Percentiles rank a stretch among this genome's conserved stretches.
Conservation (phyloP, 1,140 invertebrate genomes). For the Drosophila nigromelanica region DNA sequence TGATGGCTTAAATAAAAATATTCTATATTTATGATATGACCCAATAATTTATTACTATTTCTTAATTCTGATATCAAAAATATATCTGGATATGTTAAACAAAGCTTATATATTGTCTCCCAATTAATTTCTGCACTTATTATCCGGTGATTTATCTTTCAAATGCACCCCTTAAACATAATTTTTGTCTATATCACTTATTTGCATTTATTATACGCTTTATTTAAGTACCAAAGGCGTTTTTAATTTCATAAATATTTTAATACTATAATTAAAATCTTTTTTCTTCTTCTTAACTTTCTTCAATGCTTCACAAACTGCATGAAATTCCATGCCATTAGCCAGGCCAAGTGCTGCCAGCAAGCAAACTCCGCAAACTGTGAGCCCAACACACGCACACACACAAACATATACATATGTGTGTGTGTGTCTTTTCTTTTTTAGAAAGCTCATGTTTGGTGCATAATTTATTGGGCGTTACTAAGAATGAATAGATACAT, state of each 20-base stretch:
- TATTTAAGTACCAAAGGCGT: neutral
- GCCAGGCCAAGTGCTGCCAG: constrained; percentile 7
- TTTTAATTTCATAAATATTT: constrained; percentile 7
- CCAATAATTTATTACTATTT: no score
- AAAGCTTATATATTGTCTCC: neutral
- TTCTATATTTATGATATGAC: no score
- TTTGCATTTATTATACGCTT: neutral
- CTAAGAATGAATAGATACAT: constrained; percentile 50
- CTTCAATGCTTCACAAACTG: constrained; percentile 23
- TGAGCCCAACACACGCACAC: constrained; percentile 8
- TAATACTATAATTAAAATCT: constrained; percentile 3
- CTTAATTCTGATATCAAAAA: no score
- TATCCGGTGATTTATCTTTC: neutral
- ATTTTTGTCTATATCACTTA: neutral
- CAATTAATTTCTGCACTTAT: no score
- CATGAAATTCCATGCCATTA: constrained; percentile 22
- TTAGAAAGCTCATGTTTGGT: constrained; percentile 70
- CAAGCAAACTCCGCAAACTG: constrained; percentile 22
- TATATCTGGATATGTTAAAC: no score
- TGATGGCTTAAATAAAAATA: no score
- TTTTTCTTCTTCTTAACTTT: constrained; percentile 15
- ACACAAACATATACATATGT: constrained; percentile 2
- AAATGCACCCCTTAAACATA: neutral
- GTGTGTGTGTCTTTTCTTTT: constrained; percentile 39
- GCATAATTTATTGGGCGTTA: constrained; percentile 80